phyloP scores from a whole-genome alignment of 2,888 invertebrate species.

The Ischnura elegans region DNA sequence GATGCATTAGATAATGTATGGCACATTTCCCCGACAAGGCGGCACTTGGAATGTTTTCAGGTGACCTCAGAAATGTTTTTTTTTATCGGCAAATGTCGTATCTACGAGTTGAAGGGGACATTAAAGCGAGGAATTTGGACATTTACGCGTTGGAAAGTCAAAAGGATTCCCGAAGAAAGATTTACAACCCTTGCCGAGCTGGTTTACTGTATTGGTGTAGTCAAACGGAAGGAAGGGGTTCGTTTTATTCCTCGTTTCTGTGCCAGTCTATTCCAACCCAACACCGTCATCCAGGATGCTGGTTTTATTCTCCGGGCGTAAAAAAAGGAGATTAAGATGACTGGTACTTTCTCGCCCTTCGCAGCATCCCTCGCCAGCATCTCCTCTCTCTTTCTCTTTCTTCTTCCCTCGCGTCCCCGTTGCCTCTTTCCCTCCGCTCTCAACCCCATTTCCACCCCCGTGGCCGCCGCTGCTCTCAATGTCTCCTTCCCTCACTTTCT shows the following conservation, averaged over 20 bases:
- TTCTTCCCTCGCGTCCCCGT: neutral
- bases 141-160: too few species aligned
- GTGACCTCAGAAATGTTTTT: too few species aligned
- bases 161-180: too few species aligned
- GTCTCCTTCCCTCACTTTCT: constrained; percentile 23
- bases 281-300: neutral
- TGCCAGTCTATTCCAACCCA: neutral
- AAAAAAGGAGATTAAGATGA: neutral
- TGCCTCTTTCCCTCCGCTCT: neutral
- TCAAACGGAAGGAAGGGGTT: neutral
- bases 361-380: neutral
- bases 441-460: constrained; percentile 11
- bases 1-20: too few species aligned
- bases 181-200: too few species aligned
- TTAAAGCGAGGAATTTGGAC: too few species aligned
- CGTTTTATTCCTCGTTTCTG: neutral
- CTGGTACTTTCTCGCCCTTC: neutral
- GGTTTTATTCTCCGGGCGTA: neutral
- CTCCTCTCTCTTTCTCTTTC: neutral
- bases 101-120: too few species aligned
- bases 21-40: too few species aligned
- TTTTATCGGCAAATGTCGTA: too few species aligned
- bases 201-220: too few species aligned
- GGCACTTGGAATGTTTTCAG: too few species aligned
- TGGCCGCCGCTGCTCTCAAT: constrained; percentile 1